phyloP scores from a whole-genome alignment of 2,797 vertebrate species.

The Esox masquinongy region DNA sequence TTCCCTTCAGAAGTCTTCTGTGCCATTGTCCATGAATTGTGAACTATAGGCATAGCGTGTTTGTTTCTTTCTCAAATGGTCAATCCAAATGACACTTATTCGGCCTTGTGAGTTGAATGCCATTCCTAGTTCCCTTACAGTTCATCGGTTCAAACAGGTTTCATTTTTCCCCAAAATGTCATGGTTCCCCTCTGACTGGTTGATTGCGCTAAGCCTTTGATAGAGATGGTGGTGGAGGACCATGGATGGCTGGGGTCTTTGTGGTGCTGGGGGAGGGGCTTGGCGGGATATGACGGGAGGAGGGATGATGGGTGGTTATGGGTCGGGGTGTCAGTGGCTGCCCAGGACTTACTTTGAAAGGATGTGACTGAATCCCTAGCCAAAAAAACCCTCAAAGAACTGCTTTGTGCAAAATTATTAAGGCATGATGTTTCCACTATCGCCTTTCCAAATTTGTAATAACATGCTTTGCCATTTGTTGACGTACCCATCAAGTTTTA shows the following conservation, averaged over 20 bases:
- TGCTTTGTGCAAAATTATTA: conserved; percentile 59
- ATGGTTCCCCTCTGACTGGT: conserved; percentile 56
- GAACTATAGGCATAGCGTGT: conserved; percentile 35
- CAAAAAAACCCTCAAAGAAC: conserved; percentile 56
- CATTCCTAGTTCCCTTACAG: conserved; percentile 49
- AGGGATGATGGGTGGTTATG: conserved; percentile 41
- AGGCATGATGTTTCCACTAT: conserved; percentile 51
- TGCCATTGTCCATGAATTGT: conserved; percentile 28
- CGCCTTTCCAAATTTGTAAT: conserved; percentile 60
- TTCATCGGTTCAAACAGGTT: conserved; percentile 37
- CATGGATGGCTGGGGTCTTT: conserved; percentile 26
- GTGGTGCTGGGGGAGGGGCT: conserved; percentile 10
- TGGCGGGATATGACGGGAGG: not conserved
- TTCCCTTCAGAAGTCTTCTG: conserved; percentile 12
- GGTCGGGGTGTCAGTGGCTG: conserved; percentile 54
- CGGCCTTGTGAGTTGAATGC: conserved; percentile 28
- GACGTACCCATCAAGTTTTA: conserved; percentile 41
- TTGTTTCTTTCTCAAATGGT: conserved; percentile 48
- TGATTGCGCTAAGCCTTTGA: conserved; percentile 70
- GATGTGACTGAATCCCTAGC: conserved; percentile 51
- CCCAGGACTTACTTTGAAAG: conserved; percentile 52
- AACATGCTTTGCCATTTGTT: conserved; percentile 55
- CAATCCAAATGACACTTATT: conserved; percentile 42
- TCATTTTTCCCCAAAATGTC: conserved; percentile 40
- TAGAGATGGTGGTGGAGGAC: conserved; percentile 52